Conservation (phyloP, 2,113 vertebrate species). For the Tichodroma muraria region DNA sequence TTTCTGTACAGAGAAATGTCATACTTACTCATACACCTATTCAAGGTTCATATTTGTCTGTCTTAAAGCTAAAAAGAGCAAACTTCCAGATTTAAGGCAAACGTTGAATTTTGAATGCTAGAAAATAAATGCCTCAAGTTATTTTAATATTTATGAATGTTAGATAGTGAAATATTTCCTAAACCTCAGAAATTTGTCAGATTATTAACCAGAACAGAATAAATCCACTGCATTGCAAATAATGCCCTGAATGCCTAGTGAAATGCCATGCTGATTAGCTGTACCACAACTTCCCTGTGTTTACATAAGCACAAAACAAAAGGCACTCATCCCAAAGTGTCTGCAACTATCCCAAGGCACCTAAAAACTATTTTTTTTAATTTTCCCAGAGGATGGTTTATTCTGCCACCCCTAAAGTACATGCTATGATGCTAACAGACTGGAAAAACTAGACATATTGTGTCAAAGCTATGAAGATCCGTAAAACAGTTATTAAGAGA, state of each 20-base stretch:
- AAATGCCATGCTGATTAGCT: background rate
- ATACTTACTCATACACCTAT: background rate
- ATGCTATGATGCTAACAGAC: background rate
- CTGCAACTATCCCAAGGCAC: background rate
- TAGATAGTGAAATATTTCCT: background rate
- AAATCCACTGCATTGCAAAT: background rate
- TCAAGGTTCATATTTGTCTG: background rate
- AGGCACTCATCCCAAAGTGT: background rate
- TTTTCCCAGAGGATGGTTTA: background rate
- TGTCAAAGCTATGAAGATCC: background rate
- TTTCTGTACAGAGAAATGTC: background rate
- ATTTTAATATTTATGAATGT: background rate
- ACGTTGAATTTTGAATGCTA: background rate
- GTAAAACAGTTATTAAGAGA: background rate
- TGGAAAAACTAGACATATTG: background rate
- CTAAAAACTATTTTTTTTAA: background rate
- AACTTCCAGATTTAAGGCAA: background rate
- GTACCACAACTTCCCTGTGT: background rate
- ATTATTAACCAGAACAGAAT: background rate
- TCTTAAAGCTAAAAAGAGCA: background rate
- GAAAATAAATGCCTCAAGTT: background rate
- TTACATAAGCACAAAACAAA: background rate
- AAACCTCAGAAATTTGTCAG: background rate
- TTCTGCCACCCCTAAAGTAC: background rate
- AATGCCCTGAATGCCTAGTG: background rate